Evolutionary conservation across 2,888 invertebrate genomes (phyloP).

Genomic region (Onchidella celtica): DNA sequence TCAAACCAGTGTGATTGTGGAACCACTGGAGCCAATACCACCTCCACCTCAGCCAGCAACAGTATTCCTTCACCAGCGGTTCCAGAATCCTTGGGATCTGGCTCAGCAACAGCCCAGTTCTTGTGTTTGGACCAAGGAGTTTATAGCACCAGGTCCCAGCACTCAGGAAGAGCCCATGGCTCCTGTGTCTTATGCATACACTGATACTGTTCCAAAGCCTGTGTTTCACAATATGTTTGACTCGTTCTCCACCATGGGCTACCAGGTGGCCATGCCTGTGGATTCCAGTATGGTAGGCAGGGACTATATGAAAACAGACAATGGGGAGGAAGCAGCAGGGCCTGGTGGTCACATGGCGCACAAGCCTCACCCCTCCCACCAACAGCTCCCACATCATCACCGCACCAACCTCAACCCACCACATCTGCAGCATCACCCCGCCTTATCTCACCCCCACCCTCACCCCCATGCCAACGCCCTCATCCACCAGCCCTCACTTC

Average conservation of each 20-base stretch:
- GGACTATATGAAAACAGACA: constrained; percentile 31
- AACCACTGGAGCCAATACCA: not conserved
- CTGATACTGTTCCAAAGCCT: not conserved
- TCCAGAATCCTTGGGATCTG: constrained; percentile 39
- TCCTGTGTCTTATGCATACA: constrained; percentile 6
- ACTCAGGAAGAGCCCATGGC: not conserved
- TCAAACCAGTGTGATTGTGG: not conserved
- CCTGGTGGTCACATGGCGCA: constrained; percentile 4
- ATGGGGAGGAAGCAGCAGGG: constrained; percentile 1
- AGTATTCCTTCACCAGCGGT: constrained; percentile 36
- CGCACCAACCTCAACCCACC: not conserved
- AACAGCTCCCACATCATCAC: constrained; percentile 16
- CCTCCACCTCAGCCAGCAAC: not conserved
- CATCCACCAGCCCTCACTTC: not conserved
- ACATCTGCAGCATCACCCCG: constrained; percentile 25
- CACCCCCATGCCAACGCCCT: not conserved
- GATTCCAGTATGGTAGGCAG: not conserved
- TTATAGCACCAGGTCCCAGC: constrained; percentile 6
- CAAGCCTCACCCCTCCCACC: constrained; percentile 3
- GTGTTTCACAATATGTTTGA: constrained; percentile 40
- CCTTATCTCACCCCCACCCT: not conserved
- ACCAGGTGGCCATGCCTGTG: constrained; percentile 29
- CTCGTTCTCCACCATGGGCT: constrained; percentile 28
- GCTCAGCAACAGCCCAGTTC: constrained; percentile 30
- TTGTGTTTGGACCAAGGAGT: constrained; percentile 42